Evolutionary conservation across 2,888 invertebrate species (phyloP).

Genomic region (Acanthacorydalis orientalis): DNA sequence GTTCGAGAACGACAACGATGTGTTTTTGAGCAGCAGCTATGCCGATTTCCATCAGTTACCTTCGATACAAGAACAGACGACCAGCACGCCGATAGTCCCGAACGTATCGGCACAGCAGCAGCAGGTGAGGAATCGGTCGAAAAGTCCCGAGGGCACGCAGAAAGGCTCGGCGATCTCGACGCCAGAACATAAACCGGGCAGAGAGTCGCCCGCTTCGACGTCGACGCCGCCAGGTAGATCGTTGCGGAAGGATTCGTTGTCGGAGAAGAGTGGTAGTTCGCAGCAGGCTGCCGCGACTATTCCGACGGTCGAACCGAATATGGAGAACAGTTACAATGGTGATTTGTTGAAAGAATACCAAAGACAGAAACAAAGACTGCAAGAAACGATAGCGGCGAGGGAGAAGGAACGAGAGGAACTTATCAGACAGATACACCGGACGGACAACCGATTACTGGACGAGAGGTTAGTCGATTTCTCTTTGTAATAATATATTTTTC

Average conservation of each 20-base stretch:
- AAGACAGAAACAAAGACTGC: constrained; percentile 51
- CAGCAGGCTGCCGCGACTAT: constrained; percentile 17
- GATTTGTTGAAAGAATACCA: constrained; percentile 70
- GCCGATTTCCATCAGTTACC: constrained; percentile 45
- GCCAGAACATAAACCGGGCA: constrained; percentile 44
- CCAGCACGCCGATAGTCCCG: constrained; percentile 22
- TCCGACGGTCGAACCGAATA: constrained; percentile 21
- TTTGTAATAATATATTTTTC: background rate
- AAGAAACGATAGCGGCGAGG: constrained; percentile 35
- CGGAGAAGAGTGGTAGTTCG: constrained; percentile 12
- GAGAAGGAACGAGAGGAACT: constrained; percentile 36
- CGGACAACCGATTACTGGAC: constrained; percentile 28
- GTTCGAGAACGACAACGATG: constrained; percentile 61
- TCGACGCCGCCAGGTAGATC: constrained; percentile 48
- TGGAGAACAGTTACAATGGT: constrained; percentile 37
- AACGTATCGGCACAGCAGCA: no score
- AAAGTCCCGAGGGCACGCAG: constrained; percentile 24
- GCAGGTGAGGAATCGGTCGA: constrained; percentile 20
- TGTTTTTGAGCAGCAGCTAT: constrained; percentile 54
- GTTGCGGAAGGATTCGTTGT: constrained; percentile 44
- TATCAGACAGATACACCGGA: constrained; percentile 26
- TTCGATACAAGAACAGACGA: constrained; percentile 34
- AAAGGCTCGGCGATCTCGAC: constrained; percentile 38
- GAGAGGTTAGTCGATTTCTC: constrained; percentile 27
- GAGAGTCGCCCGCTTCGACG: constrained; percentile 47